Base-by-base conservation (phyloP, 2,797 vertebrate genomes). In the Echiichthys vipera region DNA sequence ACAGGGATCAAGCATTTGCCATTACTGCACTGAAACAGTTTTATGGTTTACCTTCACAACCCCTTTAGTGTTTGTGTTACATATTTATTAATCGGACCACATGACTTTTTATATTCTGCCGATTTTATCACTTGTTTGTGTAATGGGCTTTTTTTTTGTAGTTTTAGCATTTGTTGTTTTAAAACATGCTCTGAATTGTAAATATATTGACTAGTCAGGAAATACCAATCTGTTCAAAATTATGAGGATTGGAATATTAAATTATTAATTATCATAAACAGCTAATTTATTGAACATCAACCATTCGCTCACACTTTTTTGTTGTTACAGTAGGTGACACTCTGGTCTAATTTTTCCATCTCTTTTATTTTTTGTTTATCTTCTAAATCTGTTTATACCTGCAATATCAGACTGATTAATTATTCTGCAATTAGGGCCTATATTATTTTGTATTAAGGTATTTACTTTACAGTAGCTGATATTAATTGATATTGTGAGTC, bases 401-500 rank as follows among this genome's bases (percentile, higher is more conserved):
- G 20, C 24, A 51, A 8, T 40, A 36, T 43, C 36, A 63, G 27
- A 29, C 18, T 37, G 20, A 40, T 43, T n/a, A n/a, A n/a, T n/a
- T n/a, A n/a, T n/a, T n/a, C n/a, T n/a, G n/a, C n/a, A n/a, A n/a
- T n/a, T n/a, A n/a, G n/a, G n/a, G n/a, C n/a, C n/a, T n/a, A n/a
- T n/a, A n/a, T n/a, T 55, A 30, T 53, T 71, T 25, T 29, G 20
- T 22, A 1, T 40, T 22, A 40, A 9, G 2, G 11, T 56, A 7
- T 45, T 46, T 27, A 14, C 18, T 53, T n/a, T 25, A 22, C n/a
- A n/a, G 10, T 24, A 49, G 17, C 4, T 46, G 34, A 14, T n/a
- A 36, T 59, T 49, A 14, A 7, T 20, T 65, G 11, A 50, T 50
- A 17, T 67, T 59, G 59, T 59, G 17, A 67, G 27, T n/a, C 12